These are phyloP conservation scores for Pseudorhiza aurosa DNA, from an alignment of 30 jellyfish, hydroid and myxozoan species.

Conservation along the genomic window DNA sequence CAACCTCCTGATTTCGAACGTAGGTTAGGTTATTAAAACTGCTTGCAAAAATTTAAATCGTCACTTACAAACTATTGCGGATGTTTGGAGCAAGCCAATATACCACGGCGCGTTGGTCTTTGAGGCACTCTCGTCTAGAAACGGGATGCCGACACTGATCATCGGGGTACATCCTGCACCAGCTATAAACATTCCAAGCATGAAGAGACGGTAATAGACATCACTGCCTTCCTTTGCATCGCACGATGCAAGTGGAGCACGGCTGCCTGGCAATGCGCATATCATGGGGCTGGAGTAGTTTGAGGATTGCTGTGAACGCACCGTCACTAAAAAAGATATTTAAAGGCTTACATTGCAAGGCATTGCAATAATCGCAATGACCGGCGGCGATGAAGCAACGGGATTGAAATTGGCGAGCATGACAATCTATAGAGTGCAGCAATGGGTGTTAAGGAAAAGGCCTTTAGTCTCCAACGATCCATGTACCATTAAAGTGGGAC, in stretches of 20 bases:
- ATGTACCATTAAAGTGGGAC: no score
- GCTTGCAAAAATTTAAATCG: neutral
- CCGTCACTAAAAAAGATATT: neutral
- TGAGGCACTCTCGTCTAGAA: conserved; percentile 80
- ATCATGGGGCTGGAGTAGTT: conserved; percentile 44
- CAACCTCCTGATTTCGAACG: no score
- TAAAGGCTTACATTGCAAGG: no score
- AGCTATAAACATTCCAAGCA: conserved; percentile 60
- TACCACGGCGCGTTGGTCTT: conserved; percentile 62
- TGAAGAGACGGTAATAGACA: conserved; percentile 31
- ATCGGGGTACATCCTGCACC: conserved; percentile 86
- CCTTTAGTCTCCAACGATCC: no score
- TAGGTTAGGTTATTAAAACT: no score
- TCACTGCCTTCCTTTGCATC: conserved; percentile 9
- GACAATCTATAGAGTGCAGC: no score
- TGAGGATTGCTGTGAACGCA: neutral
- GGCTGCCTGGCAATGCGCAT: conserved; percentile 35
- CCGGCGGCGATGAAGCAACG: no score
- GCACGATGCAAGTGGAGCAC: conserved; percentile 24
- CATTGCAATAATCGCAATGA: no score
- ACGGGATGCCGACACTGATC: conserved; percentile 78
- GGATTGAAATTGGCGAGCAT: no score
- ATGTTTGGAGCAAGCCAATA: conserved; percentile 62
- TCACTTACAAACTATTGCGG: conserved; percentile 60
- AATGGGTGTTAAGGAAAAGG: no score